A percentile compares a stretch with the other conserved stretches of the same genome.
Evolutionary conservation across 2,888 invertebrate genomes (phyloP).

Genomic region (Tubulanus polymorphus): DNA sequence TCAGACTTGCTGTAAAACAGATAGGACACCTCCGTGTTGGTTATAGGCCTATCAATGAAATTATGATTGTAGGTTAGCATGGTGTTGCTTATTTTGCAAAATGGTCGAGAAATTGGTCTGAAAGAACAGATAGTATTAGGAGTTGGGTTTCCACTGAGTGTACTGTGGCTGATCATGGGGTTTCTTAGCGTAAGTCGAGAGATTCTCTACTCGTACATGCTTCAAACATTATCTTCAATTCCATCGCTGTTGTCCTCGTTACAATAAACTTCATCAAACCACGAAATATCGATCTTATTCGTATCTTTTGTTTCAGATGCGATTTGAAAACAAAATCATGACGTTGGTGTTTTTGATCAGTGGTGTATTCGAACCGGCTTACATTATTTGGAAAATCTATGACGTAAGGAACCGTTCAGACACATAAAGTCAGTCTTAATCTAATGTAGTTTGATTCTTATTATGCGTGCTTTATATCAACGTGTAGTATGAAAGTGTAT

Average conservation of each 20-base stretch:
- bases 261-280: too few relatives aligned
- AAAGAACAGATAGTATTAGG: conserved; percentile 31
- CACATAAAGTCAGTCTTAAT: too few relatives aligned
- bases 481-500: too few relatives aligned
- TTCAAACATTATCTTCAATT: too few relatives aligned
- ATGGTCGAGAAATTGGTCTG: not conserved
- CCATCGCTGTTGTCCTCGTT: too few relatives aligned
- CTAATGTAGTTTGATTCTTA: too few relatives aligned
- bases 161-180: conserved; percentile 32
- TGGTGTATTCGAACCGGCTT: conserved; percentile 32
- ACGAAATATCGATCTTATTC: too few relatives aligned
- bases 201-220: too few relatives aligned
- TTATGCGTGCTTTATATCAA: too few relatives aligned
- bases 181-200: conserved; percentile 38
- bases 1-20: not conserved
- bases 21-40: not conserved
- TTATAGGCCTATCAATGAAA: not conserved
- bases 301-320: conserved; percentile 30
- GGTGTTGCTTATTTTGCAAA: conserved; percentile 29
- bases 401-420: conserved; percentile 22
- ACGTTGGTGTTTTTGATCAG: conserved; percentile 26
- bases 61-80: conserved; percentile 26
- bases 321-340: conserved; percentile 29
- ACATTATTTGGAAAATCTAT: conserved; percentile 33
- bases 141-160: conserved; percentile 27